Evolutionary conservation across 2,888 invertebrate genomes (phyloP).

Genomic region (Protonemura montana): DNA sequence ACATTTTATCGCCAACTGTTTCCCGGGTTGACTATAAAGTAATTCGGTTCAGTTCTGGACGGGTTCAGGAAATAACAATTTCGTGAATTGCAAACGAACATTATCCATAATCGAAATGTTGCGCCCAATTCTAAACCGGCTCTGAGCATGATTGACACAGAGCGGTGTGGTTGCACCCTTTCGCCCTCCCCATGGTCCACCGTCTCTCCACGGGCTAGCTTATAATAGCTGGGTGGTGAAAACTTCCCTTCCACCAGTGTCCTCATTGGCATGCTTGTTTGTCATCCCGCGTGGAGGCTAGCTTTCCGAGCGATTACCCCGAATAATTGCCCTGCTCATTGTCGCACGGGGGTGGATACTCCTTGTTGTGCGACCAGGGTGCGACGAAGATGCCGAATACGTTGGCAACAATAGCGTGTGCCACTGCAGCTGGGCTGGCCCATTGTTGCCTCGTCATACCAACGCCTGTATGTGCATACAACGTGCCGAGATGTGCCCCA

Average conservation of each 20-base stretch:
- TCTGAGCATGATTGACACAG: slow-evolving; percentile 31
- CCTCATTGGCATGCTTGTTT: slow-evolving; percentile 40
- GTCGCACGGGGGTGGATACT: slow-evolving; percentile 39
- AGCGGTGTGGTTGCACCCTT: slow-evolving; percentile 23
- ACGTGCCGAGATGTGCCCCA: background rate
- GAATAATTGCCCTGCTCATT: slow-evolving; percentile 50
- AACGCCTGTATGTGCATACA: slow-evolving; percentile 8
- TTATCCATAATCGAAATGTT: too few species aligned
- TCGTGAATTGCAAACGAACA: too few species aligned
- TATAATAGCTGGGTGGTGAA: slow-evolving; percentile 24
- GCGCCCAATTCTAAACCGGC: too few species aligned
- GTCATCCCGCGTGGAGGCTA: slow-evolving; percentile 39
- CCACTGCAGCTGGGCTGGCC: slow-evolving; percentile 25
- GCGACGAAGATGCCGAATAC: background rate
- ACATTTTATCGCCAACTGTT: too few species aligned
- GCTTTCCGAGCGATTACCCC: slow-evolving; percentile 48
- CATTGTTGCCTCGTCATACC: slow-evolving; percentile 9
- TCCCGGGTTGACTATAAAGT: too few species aligned
- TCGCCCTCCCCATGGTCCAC: background rate
- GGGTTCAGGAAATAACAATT: too few species aligned
- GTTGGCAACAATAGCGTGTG: slow-evolving; percentile 26
- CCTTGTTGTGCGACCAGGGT: background rate
- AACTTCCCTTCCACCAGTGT: background rate
- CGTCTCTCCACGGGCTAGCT: background rate
- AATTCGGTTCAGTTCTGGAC: too few species aligned